These are phyloP conservation scores for Strongylocentrotus purpuratus DNA, from an alignment of 35 echinoderm and acorn worm genomes.

Conservation along the genomic window DNA sequence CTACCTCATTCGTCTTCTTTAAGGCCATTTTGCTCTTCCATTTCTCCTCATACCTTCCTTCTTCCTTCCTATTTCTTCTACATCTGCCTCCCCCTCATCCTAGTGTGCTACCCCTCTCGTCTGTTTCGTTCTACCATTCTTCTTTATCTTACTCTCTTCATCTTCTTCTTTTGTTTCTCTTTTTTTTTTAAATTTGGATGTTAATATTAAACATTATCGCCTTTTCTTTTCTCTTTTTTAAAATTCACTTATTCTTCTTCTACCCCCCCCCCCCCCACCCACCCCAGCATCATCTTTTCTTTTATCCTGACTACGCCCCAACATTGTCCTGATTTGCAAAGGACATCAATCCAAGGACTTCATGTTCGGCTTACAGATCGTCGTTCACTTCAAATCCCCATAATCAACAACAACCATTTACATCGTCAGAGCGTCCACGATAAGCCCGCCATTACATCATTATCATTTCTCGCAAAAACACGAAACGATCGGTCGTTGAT, in stretches of 20 bases:
- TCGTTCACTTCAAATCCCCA: slow-evolving; percentile 5
- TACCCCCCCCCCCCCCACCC: neutral
- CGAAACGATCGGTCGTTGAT: neutral
- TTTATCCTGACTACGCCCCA: neutral
- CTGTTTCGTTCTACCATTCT: neutral
- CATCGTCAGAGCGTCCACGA: neutral
- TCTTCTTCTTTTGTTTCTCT: too few species aligned
- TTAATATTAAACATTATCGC: too few species aligned
- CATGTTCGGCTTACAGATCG: neutral
- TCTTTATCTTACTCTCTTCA: too few species aligned
- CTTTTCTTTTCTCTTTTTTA: neutral
- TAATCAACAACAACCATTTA: slow-evolving; percentile 19
- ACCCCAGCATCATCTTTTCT: too few species aligned
- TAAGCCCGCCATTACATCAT: slow-evolving; percentile 31
- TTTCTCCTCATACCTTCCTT: neutral
- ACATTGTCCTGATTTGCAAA: neutral
- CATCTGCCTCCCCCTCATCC: neutral
- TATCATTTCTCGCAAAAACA: slow-evolving; percentile 40
- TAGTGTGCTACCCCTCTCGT: neutral
- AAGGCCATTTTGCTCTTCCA: neutral
- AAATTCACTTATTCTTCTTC: too few species aligned
- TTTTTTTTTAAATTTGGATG: too few species aligned
- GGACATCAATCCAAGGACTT: neutral
- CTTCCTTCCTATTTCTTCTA: neutral
- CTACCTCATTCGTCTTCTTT: neutral